Base-by-base conservation (phyloP, 1,140 invertebrate species). In the Cecropterus lyciades region DNA sequence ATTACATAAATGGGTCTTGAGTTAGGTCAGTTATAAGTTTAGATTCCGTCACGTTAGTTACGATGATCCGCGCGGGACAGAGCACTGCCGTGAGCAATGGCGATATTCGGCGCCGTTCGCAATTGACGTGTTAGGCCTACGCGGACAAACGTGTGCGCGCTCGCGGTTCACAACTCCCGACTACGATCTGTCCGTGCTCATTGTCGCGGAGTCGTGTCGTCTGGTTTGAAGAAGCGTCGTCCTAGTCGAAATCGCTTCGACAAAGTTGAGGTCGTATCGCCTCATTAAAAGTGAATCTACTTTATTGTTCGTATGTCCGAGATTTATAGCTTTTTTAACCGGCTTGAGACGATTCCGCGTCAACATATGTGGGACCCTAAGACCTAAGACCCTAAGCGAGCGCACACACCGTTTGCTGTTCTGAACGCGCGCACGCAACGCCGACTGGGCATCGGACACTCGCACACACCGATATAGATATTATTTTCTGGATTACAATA, bases 81-180 rank as follows among this genome's bases (percentile, higher is more conserved):
- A 80, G 71, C 83, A 81, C 84, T 81, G 77, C 84, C 84, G 80
- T 91, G 86, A 91, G 88, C 87, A 91, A 87, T 85, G 85, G 77
- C 83, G 80, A 74, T 77, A 71, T 79, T 45, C 67, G 82, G 84
- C 84, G 88, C 79, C 82, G 79, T 84, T 72, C 76, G 72, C 81
- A 91, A 91, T 91, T 91, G 89, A 91, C 89, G 84, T 84, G 72
- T 88, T 87, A 89, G 89, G 89, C 89, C 89, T 82, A 85, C 82
- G 83, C 83, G 80, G 77, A 70, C 68, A 76, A 70, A 75, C 66
- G 60, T 68, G 72, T 75, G 76, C 72, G 63, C 70, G 70, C 70
- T 76, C 76, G 76, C 75, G 69, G 66, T 57, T 64, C 55, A 65
- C 30, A 69, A 63, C 24, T 37, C 48, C 33, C 30, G 14, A 17